Base-by-base conservation (phyloP, 2,888 invertebrate species). In the Trissoscelio sp. region DNA sequence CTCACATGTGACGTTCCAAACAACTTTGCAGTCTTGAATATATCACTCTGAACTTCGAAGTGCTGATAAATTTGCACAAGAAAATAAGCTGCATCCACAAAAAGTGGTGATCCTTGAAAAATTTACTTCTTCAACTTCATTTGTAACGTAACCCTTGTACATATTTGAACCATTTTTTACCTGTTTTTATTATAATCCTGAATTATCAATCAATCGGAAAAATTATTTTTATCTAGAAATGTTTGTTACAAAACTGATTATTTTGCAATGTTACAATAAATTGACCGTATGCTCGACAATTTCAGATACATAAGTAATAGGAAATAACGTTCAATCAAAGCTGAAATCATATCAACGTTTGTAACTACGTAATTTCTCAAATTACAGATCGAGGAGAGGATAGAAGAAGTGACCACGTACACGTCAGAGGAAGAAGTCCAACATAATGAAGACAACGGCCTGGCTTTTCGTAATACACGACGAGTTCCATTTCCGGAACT, bases 401-500 rank as follows among this genome's bases (percentile, higher is more conserved):
- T 92, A 75, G 92, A 92, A 84, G 92, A 92, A 84, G 91, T 92
- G 24, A 92, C 91, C 3, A 90, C 90, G 9, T 90, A 89, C 58
- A 86, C 88, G 11, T 89, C 91, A 0, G 91, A 91, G 66, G 90
- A 90, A 37, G 90, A 91, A 28, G 84, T 85, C 24, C 86, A 85
- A 9, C 86, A 85, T 31, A 84, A 86, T 11, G 88, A 87, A 9
- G 84, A 87, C 34, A 88, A 89, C 66, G 84, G 83, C 28, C 73
- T 89, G 37, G 85, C 88, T 72, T 89, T 90, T 80, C 84, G 86
- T 57, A 88, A 88, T 64, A 83, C 88, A 16, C 88, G 90, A 66
- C 92, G 94, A 22, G 94, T 94, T 46, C 94, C 94, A 24, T 95
- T 95, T 91, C 95, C 95, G 0, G 95, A 95, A 88, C 93, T 94